Conservation (phyloP, 2,113 vertebrate genomes). For the Natator depressus region DNA sequence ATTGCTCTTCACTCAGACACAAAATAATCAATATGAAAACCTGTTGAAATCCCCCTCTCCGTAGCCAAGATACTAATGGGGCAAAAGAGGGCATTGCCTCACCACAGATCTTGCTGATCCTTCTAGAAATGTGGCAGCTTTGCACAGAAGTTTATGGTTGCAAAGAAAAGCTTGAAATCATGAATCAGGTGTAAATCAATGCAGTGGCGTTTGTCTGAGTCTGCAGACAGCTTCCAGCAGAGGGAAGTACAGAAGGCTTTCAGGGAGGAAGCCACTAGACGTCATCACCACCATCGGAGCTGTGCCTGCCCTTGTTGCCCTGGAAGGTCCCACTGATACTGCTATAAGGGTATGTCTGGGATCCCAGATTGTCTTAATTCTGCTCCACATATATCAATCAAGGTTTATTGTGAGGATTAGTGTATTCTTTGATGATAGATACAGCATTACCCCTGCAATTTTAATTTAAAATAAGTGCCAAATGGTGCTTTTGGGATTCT, state of each 20-base stretch:
- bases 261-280: neutral
- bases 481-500: slow-evolving; percentile 13
- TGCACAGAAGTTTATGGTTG: slow-evolving; percentile 38
- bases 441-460: neutral
- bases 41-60: slow-evolving; percentile 63
- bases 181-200: neutral
- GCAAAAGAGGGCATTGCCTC: slow-evolving; percentile 28
- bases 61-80: slow-evolving; percentile 49
- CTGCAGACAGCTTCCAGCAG: neutral
- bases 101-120: slow-evolving; percentile 52
- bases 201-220: neutral
- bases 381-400: neutral
- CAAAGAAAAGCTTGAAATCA: neutral
- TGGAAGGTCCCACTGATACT: rapidly evolving
- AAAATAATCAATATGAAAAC: slow-evolving; percentile 69
- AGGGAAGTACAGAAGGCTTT: neutral
- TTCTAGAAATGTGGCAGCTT: slow-evolving; percentile 62
- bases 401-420: neutral
- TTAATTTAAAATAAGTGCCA: slow-evolving; percentile 48
- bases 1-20: slow-evolving; percentile 62
- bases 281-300: neutral
- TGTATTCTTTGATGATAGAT: neutral
- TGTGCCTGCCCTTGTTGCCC: rapidly evolving
- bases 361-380: neutral
- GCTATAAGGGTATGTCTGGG: neutral